phyloP scores from a whole-genome alignment of 1,140 invertebrate species.

The Rhopalosiphum maidis region DNA sequence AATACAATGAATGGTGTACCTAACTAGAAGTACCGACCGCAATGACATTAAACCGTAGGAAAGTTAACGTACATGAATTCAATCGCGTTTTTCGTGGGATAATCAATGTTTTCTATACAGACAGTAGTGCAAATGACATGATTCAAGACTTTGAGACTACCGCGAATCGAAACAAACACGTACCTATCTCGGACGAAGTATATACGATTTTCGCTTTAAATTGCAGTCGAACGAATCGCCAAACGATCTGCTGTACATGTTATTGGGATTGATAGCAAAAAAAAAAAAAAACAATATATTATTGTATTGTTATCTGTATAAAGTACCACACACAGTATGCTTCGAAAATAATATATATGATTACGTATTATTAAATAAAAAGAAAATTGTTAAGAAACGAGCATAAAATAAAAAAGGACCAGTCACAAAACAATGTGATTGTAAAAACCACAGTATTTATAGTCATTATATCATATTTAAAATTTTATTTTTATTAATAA shows the following conservation, averaged over 20 bases:
- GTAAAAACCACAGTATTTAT: not conserved
- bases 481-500: not conserved
- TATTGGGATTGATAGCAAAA: not conserved
- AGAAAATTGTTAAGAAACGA: not conserved
- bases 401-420: not conserved
- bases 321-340: not conserved
- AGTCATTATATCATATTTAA: not conserved
- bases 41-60: not conserved
- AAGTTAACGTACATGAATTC: not conserved
- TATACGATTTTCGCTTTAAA: not conserved
- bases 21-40: not conserved
- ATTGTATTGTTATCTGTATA: not conserved
- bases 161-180: not conserved
- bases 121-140: not conserved
- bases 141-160: not conserved
- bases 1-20: not conserved
- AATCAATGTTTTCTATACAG: not conserved
- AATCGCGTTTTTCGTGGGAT: not conserved
- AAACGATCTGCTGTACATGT: not conserved
- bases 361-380: not conserved
- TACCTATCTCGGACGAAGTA: not conserved
- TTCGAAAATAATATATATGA: not conserved
- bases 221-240: not conserved
- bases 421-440: not conserved
- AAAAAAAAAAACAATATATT: not conserved